Percentiles rank a stretch among this genome's conserved stretches.
phyloP scores from a whole-genome alignment of 2,113 vertebrate species.

The Carettochelys insculpta region DNA sequence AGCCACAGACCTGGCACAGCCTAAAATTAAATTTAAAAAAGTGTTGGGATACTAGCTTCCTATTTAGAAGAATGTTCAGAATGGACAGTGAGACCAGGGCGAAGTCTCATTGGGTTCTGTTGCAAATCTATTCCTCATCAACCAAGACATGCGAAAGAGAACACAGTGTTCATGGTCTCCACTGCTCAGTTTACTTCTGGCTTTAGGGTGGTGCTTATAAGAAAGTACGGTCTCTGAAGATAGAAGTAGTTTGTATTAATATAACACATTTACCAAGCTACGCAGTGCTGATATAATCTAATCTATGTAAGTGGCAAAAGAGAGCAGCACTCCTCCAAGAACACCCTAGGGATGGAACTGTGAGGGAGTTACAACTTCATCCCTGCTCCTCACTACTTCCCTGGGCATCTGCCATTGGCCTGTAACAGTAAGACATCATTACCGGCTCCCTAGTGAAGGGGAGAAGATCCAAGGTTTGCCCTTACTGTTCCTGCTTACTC shows the following conservation, averaged over 20 bases:
- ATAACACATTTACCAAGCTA: background rate
- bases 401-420: background rate
- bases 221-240: rapidly evolving
- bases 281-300: background rate
- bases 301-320: background rate
- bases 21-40: background rate
- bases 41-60: background rate
- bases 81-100: background rate
- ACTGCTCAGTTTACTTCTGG: rapidly evolving
- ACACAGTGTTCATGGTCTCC: background rate
- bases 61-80: background rate
- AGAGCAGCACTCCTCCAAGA: background rate
- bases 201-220: background rate
- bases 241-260: background rate
- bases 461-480: background rate
- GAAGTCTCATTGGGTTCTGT: background rate
- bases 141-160: rapidly evolving
- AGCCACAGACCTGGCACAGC: background rate
- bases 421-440: background rate
- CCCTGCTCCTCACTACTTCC: no score
- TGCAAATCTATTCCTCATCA: background rate
- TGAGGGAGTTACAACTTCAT: background rate
- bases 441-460: background rate
- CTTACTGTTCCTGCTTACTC: background rate
- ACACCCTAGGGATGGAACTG: background rate